These are phyloP conservation scores for Centropus unirufus DNA, from an alignment of 2,113 vertebrate genomes.

Conservation along the genomic window DNA sequence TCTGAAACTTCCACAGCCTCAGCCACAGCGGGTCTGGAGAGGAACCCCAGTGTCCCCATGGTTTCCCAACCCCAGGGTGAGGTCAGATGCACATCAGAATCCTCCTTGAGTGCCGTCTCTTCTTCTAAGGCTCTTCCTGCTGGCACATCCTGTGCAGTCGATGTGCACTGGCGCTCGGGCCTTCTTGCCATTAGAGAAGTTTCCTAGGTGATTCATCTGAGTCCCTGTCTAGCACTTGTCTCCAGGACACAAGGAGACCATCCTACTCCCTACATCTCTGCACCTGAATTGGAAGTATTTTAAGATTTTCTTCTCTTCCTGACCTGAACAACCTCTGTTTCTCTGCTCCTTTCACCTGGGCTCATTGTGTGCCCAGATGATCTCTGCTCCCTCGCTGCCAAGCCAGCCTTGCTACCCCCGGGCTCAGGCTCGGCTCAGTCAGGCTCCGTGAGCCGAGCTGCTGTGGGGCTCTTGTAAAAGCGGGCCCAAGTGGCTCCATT, in stretches of 20 bases:
- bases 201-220: not conserved
- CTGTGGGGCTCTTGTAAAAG: not conserved
- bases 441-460: not conserved
- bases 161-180: rapidly evolving
- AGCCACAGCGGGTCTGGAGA: not conserved
- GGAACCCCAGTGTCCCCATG: not conserved
- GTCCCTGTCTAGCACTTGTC: not conserved
- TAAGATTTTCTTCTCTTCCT: not conserved
- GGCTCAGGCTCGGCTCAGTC: not conserved
- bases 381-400: not conserved
- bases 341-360: rapidly evolving
- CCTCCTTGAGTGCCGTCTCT: not conserved
- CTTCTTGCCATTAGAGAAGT: not conserved
- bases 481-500: not conserved
- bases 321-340: not conserved
- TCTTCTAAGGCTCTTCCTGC: not conserved
- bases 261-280: not conserved
- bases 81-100: not conserved
- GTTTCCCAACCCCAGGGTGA: not conserved
- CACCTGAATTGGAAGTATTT: not conserved
- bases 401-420: rapidly evolving
- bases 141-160: not conserved
- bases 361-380: not conserved
- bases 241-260: not conserved
- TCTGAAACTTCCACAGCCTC: not conserved